phyloP scores from a whole-genome alignment of 1,140 invertebrate genomes.

The Chironomus tepperi region DNA sequence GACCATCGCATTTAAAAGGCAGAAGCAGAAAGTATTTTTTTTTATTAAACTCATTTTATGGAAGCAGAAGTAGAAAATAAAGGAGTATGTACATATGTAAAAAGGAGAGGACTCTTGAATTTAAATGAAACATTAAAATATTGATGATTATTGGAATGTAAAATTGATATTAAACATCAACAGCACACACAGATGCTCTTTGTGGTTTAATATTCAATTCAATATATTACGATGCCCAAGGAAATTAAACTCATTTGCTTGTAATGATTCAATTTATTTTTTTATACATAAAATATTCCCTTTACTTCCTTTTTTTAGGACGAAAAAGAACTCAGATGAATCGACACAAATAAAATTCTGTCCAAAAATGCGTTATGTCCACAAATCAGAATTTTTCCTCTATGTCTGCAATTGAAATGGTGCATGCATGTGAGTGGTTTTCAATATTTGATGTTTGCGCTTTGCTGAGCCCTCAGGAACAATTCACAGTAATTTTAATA shows the following conservation, averaged over 20 bases:
- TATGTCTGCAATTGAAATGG: neutral
- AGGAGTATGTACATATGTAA: neutral
- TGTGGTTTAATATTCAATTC: neutral
- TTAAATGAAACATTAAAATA: constrained; percentile 24
- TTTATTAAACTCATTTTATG: constrained; percentile 7
- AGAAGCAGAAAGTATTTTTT: neutral
- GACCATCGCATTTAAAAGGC: constrained; percentile 7
- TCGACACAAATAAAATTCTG: neutral
- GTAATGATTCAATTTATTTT: constrained; percentile 21
- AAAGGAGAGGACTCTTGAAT: constrained; percentile 5
- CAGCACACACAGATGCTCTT: neutral
- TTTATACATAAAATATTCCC: neutral
- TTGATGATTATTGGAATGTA: constrained; percentile 23
- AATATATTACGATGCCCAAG: neutral
- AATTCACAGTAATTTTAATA: neutral
- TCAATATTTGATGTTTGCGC: constrained; percentile 17
- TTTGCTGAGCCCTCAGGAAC: neutral
- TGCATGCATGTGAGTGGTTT: neutral
- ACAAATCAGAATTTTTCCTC: constrained; percentile 3
- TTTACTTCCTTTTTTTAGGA: too few species aligned
- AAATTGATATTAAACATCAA: constrained; percentile 21
- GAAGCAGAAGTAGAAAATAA: neutral
- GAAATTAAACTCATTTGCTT: constrained; percentile 8
- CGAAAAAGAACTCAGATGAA: neutral
- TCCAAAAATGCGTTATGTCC: neutral